Evolutionary conservation across 2,797 vertebrate genomes (phyloP), one percentile per base, ranked within the genome.

Genomic region (Cynodonichthys magdalenae): DNA sequence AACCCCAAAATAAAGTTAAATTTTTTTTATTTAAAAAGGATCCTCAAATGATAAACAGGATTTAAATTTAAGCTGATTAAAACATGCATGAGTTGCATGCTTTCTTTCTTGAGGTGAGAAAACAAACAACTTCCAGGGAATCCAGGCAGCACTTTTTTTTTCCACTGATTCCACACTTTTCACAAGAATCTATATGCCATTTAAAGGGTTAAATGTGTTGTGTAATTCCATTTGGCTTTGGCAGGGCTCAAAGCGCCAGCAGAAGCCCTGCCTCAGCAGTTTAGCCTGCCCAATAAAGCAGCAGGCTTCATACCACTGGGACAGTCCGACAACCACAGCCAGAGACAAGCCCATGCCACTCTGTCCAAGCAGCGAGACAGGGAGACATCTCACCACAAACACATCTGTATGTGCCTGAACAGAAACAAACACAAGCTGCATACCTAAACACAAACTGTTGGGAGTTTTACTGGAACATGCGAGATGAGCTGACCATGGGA

Each of bases 191-290:
- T 56, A 41, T 56, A 61, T 47, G 55, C 6, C 20, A 70, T 73
- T 57, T 66, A 46, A 87, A 80, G 86, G 85, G 88, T 91, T 87
- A 88, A 89, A 83, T 76, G 48, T 85, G 81, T 90, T 90, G 86
- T 90, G 89, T 87, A 80, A 90, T 90, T 90, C 83, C 79, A 85
- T 89, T 90, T 90, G 84, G 84, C 88, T 90, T 88, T 86, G 90
- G 89, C 89, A 83, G 81, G 63, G 74, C 85, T 85, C 57, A 19
- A 46, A 83, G 79, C 78, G 63, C 85, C 81, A 88, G 82, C 72
- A 89, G 90, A 93, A 92, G 76, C 71, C 87, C 88, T 87, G 90
- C 86, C 90, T 94, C 93, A 94, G 93, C 93, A 92, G 83, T 92
- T 93, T 87, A 66, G 76, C 53, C 84, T 81, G 80, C 84, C 86